phyloP scores from a whole-genome alignment of 2,888 invertebrate genomes.

The Athalia rosae region DNA sequence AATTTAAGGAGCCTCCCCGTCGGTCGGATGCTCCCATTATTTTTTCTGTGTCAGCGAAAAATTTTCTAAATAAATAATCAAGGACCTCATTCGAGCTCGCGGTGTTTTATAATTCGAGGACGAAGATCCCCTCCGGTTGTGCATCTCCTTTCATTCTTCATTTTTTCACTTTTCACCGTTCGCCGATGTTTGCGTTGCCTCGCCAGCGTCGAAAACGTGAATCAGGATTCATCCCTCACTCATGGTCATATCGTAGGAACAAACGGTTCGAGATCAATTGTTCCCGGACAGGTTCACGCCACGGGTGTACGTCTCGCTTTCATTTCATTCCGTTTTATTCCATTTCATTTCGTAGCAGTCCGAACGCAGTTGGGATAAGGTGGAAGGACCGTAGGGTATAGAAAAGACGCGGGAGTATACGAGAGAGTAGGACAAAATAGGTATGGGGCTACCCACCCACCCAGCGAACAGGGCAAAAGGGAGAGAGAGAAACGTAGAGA shows the following conservation, averaged over 20 bases:
- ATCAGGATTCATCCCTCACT: slow-evolving; percentile 50
- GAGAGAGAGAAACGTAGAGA: slow-evolving; percentile 47
- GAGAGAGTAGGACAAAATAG: background rate
- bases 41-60: slow-evolving; percentile 23
- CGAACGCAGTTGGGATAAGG: slow-evolving; percentile 2
- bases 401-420: slow-evolving; percentile 46
- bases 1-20: slow-evolving; percentile 14
- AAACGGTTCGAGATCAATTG: slow-evolving; percentile 43
- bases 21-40: slow-evolving; percentile 29
- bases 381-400: slow-evolving; percentile 45
- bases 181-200: slow-evolving; percentile 17
- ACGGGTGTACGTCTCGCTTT: slow-evolving; percentile 39
- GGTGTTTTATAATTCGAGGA: slow-evolving; percentile 32
- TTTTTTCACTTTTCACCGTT: slow-evolving; percentile 14
- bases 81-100: slow-evolving; percentile 35
- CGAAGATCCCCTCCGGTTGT: slow-evolving; percentile 51
- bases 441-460: background rate
- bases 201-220: slow-evolving; percentile 36
- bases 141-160: slow-evolving; percentile 60
- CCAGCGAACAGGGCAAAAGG: no score
- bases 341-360: background rate
- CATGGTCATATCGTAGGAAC: slow-evolving; percentile 45
- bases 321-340: background rate
- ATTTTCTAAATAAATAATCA: slow-evolving; percentile 37
- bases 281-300: slow-evolving; percentile 39